These are phyloP conservation scores for Sminthurides aquaticus DNA, from an alignment of 2,888 invertebrate species.

Conservation along the genomic window DNA sequence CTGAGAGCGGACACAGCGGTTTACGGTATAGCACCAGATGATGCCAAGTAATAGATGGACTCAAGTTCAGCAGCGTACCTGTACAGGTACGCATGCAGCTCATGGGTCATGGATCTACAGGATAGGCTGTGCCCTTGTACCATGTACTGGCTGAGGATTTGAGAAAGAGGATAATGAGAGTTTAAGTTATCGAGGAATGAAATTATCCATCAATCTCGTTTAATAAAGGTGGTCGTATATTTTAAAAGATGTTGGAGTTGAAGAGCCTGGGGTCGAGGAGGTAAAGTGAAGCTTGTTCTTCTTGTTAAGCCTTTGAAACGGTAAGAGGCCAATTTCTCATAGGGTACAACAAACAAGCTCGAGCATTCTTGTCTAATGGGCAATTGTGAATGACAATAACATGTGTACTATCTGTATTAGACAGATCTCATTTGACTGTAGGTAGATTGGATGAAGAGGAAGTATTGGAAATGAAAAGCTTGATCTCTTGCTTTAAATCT, in stretches of 20 bases:
- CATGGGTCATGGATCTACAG: too few species aligned
- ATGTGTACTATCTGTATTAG: background rate
- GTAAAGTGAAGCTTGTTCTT: too few species aligned
- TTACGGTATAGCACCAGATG: too few species aligned
- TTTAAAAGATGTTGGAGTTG: background rate
- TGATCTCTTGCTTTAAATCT: too few species aligned
- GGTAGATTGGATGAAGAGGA: too few species aligned
- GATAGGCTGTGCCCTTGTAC: too few species aligned
- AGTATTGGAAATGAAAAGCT: too few species aligned
- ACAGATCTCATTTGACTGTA: background rate
- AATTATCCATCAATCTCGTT: constrained; percentile 15
- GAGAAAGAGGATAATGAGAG: background rate
- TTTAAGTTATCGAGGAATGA: constrained; percentile 5
- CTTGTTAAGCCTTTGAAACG: too few species aligned
- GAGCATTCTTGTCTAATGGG: constrained; percentile 5
- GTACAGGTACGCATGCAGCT: too few species aligned
- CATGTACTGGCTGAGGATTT: background rate
- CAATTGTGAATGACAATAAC: constrained; percentile 10
- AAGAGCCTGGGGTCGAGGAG: too few species aligned
- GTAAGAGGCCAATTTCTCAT: background rate
- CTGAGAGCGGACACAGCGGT: too few species aligned
- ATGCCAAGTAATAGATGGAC: background rate
- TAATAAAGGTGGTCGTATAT: constrained; percentile 9
- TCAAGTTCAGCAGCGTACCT: background rate
- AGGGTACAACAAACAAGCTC: background rate